Base-by-base conservation (phyloP, 2,113 vertebrate genomes). In the Lasiurus cinereus region DNA sequence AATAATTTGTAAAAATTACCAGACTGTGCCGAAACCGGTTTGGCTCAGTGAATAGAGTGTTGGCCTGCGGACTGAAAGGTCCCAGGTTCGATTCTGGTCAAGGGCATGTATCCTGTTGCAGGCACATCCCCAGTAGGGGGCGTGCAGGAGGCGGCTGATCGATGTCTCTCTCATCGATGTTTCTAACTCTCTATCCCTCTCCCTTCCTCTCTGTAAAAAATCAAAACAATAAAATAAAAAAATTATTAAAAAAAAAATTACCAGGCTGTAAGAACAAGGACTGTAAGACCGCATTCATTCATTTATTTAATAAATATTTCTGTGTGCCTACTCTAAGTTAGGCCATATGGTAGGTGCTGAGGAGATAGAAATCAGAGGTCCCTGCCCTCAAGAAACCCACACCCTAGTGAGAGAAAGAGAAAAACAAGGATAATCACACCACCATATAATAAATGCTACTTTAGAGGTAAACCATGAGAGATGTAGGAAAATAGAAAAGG, bases 251-350 rank as follows among this genome's bases (percentile, higher is more conserved):
- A 39, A 39, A 85, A 94, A 76, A 83, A 72, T 52, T 27, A 74
- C 43, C 43, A 83, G 50, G 66, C 50, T 89, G 10, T 87, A 95
- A 94, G 39, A 85, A 46, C 8, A 5, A 94, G 54, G 50, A 21
- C 33, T 50, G 7, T 39, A 85, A 83, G 50, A 22, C 13, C 24
- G 67, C 62, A 80, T 15, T 77, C 67, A 80, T 15, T 77, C 36
- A 64, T 79, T 92, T 54, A 86, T 69, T 92, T 70, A 83, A n/a
- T 91, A 74, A 88, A 15, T 76, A 91, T 83, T 91, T 95, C 54
- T 46, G 48, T 48, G 27, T 54, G 27, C 64, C 77, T 76, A 36
- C 46, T 56, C 46, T 7, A 50, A 79, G 46, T 64, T 4, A 69
- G n/a, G 39, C 31, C 24, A 6, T 72, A 27, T 92, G 0, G 4